Base-by-base conservation (phyloP, 2,888 invertebrate genomes). In the Caradrina clavipalpis region DNA sequence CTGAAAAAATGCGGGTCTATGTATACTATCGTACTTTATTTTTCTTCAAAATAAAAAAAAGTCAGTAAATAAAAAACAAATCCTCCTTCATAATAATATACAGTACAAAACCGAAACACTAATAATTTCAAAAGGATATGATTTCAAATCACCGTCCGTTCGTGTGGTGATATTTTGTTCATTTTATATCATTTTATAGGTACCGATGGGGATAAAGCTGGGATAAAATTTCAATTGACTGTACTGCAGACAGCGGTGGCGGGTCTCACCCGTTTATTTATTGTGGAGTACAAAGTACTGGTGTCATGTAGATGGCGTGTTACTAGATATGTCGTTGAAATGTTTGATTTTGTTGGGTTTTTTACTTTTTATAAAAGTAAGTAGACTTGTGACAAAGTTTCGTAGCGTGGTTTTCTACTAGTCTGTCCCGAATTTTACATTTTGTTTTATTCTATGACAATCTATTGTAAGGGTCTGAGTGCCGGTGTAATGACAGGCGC, bases 221-320 rank as follows among this genome's bases (percentile, higher is more conserved):
- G 94, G 94, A 95, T 95, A 91, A 92, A 94, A 95, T 94, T 95
- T 94, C 95, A 94, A 95, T 96, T 95, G 95, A 92, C 93, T 91
- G 88, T 85, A 87, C 89, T 87, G 91, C 90, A 93, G 95, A 94
- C 95, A 95, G 94, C 88, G 86, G 90, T 82, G 89, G 87, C 85
- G 86, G 92, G 93, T 94, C 92, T 90, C 91, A 86, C 78, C 87
- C 90, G 91, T 94, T 92, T 96, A 95, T 95, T 96, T 96, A 95
- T 95, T 93, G 94, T 92, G 88, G 90, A 89, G 87, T 89, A 87
- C 85, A 88, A 91, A 91, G 91, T 90, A 92, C 89, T 89, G 84
- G 78, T 82, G 83, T 82, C 80, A 77, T 78, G 56, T 70, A 64
- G 82, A 88, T 80, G 55, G 74, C 72, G 51, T 53, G 31, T 50